phyloP scores from a whole-genome alignment of 2,113 vertebrate species.

The Oncorhynchus nerka region DNA sequence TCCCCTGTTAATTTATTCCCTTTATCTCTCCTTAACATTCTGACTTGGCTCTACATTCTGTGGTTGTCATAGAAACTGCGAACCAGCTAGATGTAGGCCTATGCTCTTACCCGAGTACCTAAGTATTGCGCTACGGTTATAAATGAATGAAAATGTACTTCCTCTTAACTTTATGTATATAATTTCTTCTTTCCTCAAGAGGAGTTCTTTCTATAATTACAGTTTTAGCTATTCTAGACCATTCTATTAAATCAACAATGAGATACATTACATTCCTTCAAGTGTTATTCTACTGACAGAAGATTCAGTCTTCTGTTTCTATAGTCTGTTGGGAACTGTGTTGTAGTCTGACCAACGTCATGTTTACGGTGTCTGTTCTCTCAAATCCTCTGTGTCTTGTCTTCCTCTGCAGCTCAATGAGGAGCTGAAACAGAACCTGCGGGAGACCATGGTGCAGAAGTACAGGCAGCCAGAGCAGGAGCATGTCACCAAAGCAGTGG shows the following conservation, averaged over 20 bases:
- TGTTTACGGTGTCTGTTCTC: no score
- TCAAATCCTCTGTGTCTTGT: background rate
- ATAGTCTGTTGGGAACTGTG: no score
- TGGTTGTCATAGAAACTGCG: conserved; percentile 74
- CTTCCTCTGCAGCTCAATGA: conserved; percentile 78
- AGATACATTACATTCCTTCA: no score
- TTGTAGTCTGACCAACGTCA: no score
- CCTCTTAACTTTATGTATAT: conserved; percentile 1
- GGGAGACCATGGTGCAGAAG: conserved; percentile 84
- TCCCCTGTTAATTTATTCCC: conserved; percentile 58
- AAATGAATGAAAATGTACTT: conserved; percentile 34
- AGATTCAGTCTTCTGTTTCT: no score
- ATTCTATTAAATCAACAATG: no score
- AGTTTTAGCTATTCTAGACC: no score
- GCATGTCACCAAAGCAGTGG: conserved; percentile 81
- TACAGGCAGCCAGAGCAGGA: conserved; percentile 77
- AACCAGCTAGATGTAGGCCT: conserved; percentile 50
- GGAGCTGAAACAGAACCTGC: conserved; percentile 91
- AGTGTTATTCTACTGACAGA: no score
- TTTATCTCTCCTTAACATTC: conserved; percentile 67
- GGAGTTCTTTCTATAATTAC: no score
- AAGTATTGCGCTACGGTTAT: conserved; percentile 49
- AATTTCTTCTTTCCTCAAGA: no score
- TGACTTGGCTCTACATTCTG: conserved; percentile 64
- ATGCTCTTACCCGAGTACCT: conserved; percentile 17